Evolutionary conservation across 1,140 invertebrate genomes (phyloP), one percentile per base, ranked within the genome.

Genomic region (Maniola jurtina): DNA sequence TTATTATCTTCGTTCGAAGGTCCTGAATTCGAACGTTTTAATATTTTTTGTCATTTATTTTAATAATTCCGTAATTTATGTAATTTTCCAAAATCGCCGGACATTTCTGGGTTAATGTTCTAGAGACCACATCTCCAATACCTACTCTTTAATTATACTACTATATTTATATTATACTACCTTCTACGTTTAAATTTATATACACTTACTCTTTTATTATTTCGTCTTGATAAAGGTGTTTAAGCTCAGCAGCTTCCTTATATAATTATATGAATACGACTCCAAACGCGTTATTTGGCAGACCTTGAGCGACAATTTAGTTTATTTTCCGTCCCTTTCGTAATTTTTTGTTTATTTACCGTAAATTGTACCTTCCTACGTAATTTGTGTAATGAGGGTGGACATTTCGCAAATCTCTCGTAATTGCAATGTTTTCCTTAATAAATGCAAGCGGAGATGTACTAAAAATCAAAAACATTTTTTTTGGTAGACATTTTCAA

Each of bases 381-480:
- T 66, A 60, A 66, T 66, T 66, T 60, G n/a, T 56, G 57, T 66
- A 66, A 66, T 66, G 50, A 60, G 57, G 36, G 42, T 16, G 10
- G 47, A 52, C 16, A 36, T 52, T 61, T 61, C 60, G 48, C 14
- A 25, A 60, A 66, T 52, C 35, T 66, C 36, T n/a, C 48, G 57
- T 48, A 54, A 66, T 56, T 64, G 16, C 13, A 15, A 36, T 64
- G 48, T 54, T 66, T 66, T 50, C 25, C 56, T 14, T 40, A 34
- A 56, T 64, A 52, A 47, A 57, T 42, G 40, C 54, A 14, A 45
- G 40, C 54, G 38, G 54, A 50, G 62, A 48, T 54, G 62, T 58
- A 55, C 55, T 25, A 33, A 40, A 54, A 62, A 36, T 62, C 34
- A 50, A 42, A 45, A 58, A 48, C 50, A 36, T 38, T 65, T 60